Evolutionary conservation across 2,888 invertebrate species (phyloP), one percentile per base, ranked within the genome.

Genomic region (Lithophane leautieri): DNA sequence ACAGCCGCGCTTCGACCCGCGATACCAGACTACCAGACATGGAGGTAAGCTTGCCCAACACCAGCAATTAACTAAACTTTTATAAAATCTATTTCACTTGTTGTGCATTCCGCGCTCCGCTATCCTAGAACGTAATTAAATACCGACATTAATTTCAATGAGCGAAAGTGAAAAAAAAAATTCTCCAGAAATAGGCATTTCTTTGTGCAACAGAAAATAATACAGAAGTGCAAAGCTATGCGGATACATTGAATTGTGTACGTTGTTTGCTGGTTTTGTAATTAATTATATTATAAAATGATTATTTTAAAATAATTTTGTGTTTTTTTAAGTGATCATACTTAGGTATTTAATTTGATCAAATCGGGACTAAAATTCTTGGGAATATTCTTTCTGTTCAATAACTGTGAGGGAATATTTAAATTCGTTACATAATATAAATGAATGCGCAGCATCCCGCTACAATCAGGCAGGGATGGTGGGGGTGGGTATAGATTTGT

Each of bases 371-470:
- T 22, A 7, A 40, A 47, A n/a, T 58, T 52, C 9, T 28, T 50
- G 6, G 19, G 56, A 70, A n/a, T 6, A 11, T 65, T 47, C 3
- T 44, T 40, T 62, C 34, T 60, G 11, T 58, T 52, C 19, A 50
- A 56, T 77, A 56, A 52, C 19, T 34, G 22, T 66, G 61, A 47
- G 56, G n/a, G 44, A 67, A 66, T 77, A 79, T 70, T 80, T 76
- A 68, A 79, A 68, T 79, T 78, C 34, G 88, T 91, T 91, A 91
- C 86, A 90, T 91, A 90, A 91, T 89, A 81, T 73, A 83, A 85
- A 85, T 86, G 74, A 90, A 89, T 91, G 92, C 92, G 93, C 92
- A 91, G 90, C 89, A 88, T 89, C 89, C 85, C 82, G 83, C 79
- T 78, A 85, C 73, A 83, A 86, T 83, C 84, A 86, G 85, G 82